Conservation (phyloP, 2,113 vertebrate genomes). For the Dendrocopos noguchii region DNA sequence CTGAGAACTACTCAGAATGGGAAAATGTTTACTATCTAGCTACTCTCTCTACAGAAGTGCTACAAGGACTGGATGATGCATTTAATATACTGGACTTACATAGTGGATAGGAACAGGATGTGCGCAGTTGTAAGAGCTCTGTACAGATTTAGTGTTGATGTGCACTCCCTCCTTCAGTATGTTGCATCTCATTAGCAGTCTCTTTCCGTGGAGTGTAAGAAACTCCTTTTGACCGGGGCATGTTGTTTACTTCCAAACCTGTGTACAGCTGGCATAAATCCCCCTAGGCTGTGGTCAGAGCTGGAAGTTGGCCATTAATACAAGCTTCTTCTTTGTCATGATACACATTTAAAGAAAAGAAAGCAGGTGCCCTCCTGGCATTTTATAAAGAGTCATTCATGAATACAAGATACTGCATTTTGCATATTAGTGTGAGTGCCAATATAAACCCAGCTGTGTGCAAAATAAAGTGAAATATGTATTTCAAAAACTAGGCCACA, state of each 20-base stretch:
- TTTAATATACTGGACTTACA: rapidly evolving
- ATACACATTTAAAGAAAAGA: constrained; percentile 86
- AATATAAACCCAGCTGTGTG: constrained; percentile 83
- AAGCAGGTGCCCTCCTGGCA: constrained; percentile 86
- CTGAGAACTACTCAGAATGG: not conserved
- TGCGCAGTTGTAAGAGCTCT: not conserved
- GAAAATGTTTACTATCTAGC: not conserved
- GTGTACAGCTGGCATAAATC: constrained; percentile 83
- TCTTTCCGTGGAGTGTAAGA: constrained; percentile 50
- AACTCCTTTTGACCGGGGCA: constrained; percentile 72
- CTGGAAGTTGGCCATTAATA: constrained; percentile 80
- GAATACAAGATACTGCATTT: constrained; percentile 82
- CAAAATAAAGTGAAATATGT: constrained; percentile 77
- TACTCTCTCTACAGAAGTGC: not conserved
- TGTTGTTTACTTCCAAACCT: constrained; percentile 69
- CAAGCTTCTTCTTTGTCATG: constrained; percentile 84
- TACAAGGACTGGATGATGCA: rapidly evolving
- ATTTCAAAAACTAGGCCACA: constrained; percentile 72
- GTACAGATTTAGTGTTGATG: not conserved
- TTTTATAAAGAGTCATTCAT: constrained; percentile 85
- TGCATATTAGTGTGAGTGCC: constrained; percentile 78
- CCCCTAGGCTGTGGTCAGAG: constrained; percentile 79
- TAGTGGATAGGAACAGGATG: not conserved
- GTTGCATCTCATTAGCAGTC: constrained; percentile 61
- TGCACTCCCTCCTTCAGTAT: not conserved